Evolutionary conservation across 30 jellyfish, hydroid and myxozoan species (phyloP), one percentile per base, ranked within the genome.

Genomic region (Nemopilema nomurai): DNA sequence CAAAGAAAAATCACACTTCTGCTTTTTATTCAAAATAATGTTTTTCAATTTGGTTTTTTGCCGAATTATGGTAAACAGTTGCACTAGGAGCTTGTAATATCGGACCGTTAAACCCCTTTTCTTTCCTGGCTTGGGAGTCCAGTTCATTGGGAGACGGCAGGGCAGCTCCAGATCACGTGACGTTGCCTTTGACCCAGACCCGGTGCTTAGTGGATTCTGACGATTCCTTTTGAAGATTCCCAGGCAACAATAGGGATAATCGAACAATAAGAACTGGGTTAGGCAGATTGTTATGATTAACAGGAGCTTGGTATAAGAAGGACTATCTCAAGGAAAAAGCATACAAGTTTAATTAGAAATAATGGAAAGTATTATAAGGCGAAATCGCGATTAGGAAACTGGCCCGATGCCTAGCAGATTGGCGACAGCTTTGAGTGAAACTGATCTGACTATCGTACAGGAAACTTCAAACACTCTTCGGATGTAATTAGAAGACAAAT

Each of bases 401-500:
- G 77, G 77, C 77, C 31, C 3, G 49, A 21, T 67, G 77, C 77
- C 77, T 67, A 67, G 77, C 49, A 67, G 77, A 4, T 66, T 73
- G 83, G 83, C 83, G 83, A 30, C 83, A 31, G 18, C 25, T n/a
- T 16, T 23, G 17, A 41, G 72, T 1, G 18, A 9, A 31, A 73
- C 20, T 73, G 23, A 73, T 73, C 83, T 41, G 69, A 32, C 83
- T 73, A 31, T 66, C 51, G 50, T 24, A 31, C 51, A 22, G 21
- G 69, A 31, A 73, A 22, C 28, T 13, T 73, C 31, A 73, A 41
- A 33, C 83, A 32, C 83, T 30, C 28, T 31, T 18, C 83, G 83
- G 83, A 73, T 73, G 83, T 73, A 73, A 73, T 73, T 73, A 73
- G 31, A 33, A 66, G 57, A 6, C n/a, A 49, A 8, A 73, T 33